Conservation (phyloP, 2,888 invertebrate genomes). For the Heteromurus nitidus region DNA sequence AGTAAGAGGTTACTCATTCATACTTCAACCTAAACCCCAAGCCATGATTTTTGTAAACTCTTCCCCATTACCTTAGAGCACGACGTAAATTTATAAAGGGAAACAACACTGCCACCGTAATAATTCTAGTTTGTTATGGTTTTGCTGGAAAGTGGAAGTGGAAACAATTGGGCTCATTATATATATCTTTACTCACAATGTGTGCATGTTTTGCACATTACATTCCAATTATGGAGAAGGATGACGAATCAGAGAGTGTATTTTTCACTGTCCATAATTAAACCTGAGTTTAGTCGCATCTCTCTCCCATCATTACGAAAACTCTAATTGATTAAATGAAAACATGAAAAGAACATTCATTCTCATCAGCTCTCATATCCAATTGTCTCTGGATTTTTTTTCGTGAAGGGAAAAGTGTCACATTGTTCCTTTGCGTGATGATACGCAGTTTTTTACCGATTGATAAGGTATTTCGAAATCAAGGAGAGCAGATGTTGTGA, state of each 20-base stretch:
- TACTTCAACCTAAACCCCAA: too few relatives aligned
- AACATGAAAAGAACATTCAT: background rate
- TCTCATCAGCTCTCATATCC: slow-evolving; percentile 5
- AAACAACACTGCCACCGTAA: too few relatives aligned
- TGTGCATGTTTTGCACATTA: background rate
- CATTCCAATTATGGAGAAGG: too few relatives aligned
- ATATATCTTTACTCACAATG: background rate
- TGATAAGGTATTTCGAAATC: too few relatives aligned
- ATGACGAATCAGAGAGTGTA: slow-evolving; percentile 8
- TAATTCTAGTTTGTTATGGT: slow-evolving; percentile 51
- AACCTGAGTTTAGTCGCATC: slow-evolving; percentile 14
- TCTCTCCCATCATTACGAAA: slow-evolving; percentile 21
- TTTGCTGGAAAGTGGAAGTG: background rate
- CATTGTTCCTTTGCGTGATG: slow-evolving; percentile 34
- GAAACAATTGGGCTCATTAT: background rate
- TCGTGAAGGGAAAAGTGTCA: background rate
- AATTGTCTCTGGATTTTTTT: too few relatives aligned
- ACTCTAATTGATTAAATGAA: slow-evolving; percentile 37
- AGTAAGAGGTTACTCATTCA: slow-evolving; percentile 38
- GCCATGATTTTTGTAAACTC: too few relatives aligned
- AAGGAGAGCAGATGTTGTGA: too few relatives aligned
- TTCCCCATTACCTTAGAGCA: too few relatives aligned
- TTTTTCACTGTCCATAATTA: slow-evolving; percentile 29
- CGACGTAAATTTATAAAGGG: too few relatives aligned
- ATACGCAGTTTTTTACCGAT: slow-evolving; percentile 35